A percentile compares a stretch with the other conserved stretches of the same genome.
phyloP scores from a whole-genome alignment of 1,140 invertebrate species.

The Sitophilus oryzae region DNA sequence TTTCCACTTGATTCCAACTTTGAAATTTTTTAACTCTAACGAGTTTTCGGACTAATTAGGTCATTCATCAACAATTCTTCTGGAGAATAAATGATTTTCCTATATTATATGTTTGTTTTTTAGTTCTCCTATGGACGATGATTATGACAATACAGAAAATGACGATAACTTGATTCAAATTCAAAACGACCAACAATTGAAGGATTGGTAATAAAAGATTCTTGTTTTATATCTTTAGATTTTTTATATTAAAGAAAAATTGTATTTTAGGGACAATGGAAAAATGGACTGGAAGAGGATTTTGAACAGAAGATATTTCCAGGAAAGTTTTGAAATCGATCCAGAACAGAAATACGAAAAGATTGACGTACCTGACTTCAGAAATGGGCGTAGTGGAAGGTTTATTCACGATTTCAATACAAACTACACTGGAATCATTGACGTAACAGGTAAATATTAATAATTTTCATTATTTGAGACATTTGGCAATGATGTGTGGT shows the following conservation, averaged over 20 bases:
- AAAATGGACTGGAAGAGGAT: constrained; percentile 37
- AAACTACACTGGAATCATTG: constrained; percentile 81
- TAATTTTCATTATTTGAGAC: background rate
- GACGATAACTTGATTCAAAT: constrained; percentile 6
- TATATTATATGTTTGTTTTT: background rate
- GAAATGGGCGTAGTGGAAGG: constrained; percentile 65
- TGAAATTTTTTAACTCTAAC: no score
- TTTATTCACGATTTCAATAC: constrained; percentile 87
- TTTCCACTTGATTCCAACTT: no score
- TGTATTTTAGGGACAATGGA: background rate
- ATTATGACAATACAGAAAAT: background rate
- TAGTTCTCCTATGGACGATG: background rate
- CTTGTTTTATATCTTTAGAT: no score
- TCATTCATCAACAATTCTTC: no score
- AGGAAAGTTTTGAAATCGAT: constrained; percentile 73
- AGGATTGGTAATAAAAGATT: no score
- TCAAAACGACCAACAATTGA: background rate
- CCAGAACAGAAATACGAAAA: constrained; percentile 62
- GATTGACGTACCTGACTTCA: constrained; percentile 75
- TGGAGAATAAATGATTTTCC: no score
- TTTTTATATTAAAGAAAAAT: background rate
- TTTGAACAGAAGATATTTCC: constrained; percentile 52
- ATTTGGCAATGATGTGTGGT: no score
- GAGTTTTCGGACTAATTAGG: no score
- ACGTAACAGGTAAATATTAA: constrained; percentile 53